A percentile compares a stretch with the other conserved stretches of the same genome.
These are phyloP conservation scores for Xyrichtys novacula DNA, from an alignment of 2,797 vertebrate genomes.

Conservation along the genomic window DNA sequence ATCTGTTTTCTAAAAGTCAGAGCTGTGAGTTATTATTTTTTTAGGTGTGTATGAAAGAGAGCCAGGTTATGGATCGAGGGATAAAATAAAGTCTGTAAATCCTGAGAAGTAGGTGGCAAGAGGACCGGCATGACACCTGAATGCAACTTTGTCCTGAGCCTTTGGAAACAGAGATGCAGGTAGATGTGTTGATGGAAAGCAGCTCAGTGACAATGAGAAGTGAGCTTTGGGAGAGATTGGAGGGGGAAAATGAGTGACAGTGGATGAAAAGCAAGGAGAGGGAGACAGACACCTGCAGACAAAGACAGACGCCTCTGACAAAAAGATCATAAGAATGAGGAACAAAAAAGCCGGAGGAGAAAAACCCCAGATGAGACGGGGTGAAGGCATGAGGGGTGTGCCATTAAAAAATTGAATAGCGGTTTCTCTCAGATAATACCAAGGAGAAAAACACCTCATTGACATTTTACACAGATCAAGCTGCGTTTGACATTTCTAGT, in stretches of 20 bases:
- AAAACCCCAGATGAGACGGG: neutral
- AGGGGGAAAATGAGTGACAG: constrained; percentile 43
- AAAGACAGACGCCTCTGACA: neutral
- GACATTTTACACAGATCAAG: constrained; percentile 38
- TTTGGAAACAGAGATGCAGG: constrained; percentile 26
- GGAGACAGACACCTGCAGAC: constrained; percentile 13
- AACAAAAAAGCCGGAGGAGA: neutral
- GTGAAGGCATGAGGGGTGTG: constrained; percentile 38
- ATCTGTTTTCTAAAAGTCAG: constrained; percentile 39
- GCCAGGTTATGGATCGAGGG: neutral
- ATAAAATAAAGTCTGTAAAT: constrained; percentile 27
- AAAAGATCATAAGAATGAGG: constrained; percentile 27
- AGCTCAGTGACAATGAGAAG: constrained; percentile 35
- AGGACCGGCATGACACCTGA: constrained; percentile 3
- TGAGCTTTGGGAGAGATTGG: constrained; percentile 23
- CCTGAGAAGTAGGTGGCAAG: neutral
- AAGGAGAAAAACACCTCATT: constrained; percentile 26
- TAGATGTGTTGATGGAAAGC: constrained; percentile 38
- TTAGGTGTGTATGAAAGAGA: constrained; percentile 11
- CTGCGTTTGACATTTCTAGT: constrained; percentile 43
- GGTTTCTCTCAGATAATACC: constrained; percentile 30
- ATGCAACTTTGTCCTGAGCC: constrained; percentile 32
- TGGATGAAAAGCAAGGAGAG: constrained; percentile 28
- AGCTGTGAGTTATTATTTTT: constrained; percentile 16
- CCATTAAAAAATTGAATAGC: constrained; percentile 58